Evolutionary conservation across 35 echinoderm and acorn worm genomes (phyloP).

Genomic region (Heliocidaris tuberculata): DNA sequence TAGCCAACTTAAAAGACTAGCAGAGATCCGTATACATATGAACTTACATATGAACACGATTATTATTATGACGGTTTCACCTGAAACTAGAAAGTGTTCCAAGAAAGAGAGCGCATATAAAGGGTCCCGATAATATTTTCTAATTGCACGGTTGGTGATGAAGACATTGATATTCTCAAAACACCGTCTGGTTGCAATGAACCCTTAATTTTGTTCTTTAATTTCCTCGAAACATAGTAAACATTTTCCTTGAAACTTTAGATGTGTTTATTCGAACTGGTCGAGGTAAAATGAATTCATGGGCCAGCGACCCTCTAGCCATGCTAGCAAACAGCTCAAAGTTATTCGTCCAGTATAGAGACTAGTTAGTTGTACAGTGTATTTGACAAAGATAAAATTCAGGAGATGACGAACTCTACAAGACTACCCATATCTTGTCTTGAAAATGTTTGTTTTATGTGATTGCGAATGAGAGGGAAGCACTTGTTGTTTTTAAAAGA

Average conservation of each 20-base stretch:
- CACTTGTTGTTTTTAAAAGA: neutral
- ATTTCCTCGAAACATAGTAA: neutral
- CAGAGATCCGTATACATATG: too few species aligned
- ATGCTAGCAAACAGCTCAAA: too few species aligned
- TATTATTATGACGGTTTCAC: neutral
- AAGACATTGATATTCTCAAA: neutral
- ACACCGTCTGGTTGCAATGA: neutral
- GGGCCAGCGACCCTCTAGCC: too few species aligned
- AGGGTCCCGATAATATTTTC: neutral
- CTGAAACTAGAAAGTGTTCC: neutral
- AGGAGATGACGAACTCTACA: neutral
- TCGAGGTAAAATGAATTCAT: neutral
- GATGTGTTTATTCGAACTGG: neutral
- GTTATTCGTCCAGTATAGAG: neutral
- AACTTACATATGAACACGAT: too few species aligned
- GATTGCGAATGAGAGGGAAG: too few species aligned
- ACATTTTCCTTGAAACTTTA: neutral
- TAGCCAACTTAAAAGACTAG: too few species aligned
- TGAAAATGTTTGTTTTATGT: too few species aligned
- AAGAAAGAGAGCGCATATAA: neutral
- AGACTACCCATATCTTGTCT: too few species aligned
- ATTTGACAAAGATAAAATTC: neutral
- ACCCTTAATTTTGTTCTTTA: neutral
- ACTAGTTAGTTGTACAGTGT: too few species aligned
- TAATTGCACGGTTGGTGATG: neutral